phyloP scores from a whole-genome alignment of 2,797 vertebrate genomes.

The Phoebastria nigripes region DNA sequence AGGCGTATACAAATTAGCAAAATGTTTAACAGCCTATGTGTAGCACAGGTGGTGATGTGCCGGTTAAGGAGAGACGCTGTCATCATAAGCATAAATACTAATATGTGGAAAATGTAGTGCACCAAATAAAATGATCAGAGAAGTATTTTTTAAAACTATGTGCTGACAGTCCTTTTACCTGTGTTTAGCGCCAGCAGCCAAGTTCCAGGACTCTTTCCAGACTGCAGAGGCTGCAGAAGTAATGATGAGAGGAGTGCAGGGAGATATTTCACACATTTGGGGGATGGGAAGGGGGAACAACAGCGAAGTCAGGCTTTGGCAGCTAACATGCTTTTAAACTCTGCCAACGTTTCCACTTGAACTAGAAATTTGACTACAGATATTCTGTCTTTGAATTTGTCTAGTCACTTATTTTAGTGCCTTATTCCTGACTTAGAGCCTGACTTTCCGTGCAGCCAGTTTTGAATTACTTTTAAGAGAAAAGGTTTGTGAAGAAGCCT shows the following conservation, averaged over 20 bases:
- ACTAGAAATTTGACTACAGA: neutral
- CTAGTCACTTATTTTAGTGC: neutral
- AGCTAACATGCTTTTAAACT: neutral
- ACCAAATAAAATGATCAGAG: neutral
- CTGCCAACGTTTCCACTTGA: neutral
- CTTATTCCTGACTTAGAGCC: neutral
- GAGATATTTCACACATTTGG: neutral
- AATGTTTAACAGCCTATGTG: neutral
- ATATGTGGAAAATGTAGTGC: neutral
- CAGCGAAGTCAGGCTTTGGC: neutral
- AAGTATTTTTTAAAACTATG: rapidly evolving
- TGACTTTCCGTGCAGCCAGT: neutral
- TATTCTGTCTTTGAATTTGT: neutral
- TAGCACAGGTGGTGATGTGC: neutral
- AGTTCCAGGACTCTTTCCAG: neutral
- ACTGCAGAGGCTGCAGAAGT: neutral
- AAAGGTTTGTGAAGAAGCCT: neutral
- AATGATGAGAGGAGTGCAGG: neutral
- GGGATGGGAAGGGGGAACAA: neutral
- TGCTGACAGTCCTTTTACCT: neutral
- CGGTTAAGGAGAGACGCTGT: neutral
- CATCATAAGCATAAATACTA: neutral
- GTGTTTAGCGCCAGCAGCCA: neutral
- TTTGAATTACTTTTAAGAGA: neutral
- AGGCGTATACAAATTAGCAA: no score